Evolutionary conservation across 2,888 invertebrate species (phyloP), one percentile per base, ranked within the genome.

Genomic region (Pseudeuparius sepicola): DNA sequence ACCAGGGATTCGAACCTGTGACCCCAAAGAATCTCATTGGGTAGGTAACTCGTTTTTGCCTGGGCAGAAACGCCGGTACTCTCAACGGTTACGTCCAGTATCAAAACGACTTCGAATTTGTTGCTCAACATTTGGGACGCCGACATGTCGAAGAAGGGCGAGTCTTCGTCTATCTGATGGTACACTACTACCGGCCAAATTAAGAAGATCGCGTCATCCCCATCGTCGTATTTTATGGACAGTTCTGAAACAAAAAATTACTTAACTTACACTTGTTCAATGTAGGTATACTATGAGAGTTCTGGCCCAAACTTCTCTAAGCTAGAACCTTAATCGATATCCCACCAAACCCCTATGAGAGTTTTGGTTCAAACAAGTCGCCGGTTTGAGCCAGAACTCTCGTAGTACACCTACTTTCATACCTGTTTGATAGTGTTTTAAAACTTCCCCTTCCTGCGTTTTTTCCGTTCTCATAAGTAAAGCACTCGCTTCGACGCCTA

Each of bases 131-230:
- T 71, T 60, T 93, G 90, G 18, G 84, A 81, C 0, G 92, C 88
- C 3, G 88, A 84, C 62, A 94, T 73, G 45, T 78, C 73, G 64
- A 81, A 94, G 15, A 98, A 72, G 0, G 97, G 97, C 46, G 90
- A 92, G 1, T 65, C 63, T 36, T 71, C 73, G 57, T 90, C 82
- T 49, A 97, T 96, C 41, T 75, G 73, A 58, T 97, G 97, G 14
- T 89, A 82, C 12, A 93, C 80, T 6, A 89, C 84, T 55, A 90
- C 76, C 1, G 97, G 97, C 96, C 96, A 97, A 37, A 96, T 78
- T 53, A 96, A 84, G 64, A 97, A 92, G 3, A 93, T 68, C 44
- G 79, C 73, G n/a, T 88, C 82, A 41, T 84, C 79, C 47, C 87
- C 84, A 16, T 83, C 85, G 53, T 92, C 87, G 2, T 57, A 57